Base-by-base conservation (phyloP, 2,113 vertebrate genomes). In the Triplophysa tibetana region DNA sequence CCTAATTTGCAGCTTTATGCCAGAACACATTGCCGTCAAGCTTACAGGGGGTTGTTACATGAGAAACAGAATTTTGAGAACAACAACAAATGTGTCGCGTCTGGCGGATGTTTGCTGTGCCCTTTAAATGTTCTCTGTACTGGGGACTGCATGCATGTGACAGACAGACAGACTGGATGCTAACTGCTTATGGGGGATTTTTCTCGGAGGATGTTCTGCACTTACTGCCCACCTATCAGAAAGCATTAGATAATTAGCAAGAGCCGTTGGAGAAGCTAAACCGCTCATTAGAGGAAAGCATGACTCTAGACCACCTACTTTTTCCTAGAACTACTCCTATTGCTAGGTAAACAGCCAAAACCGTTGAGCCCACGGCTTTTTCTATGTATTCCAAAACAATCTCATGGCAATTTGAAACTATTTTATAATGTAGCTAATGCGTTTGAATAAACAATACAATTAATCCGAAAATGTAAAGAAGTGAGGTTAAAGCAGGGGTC, bases 1-100 rank as follows among this genome's bases (percentile, higher is more conserved):
- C 52, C 75, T 88, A 84, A 88, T 90, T 87, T 88, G 77, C 74
- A 80, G 82, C 70, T 86, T 88, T 83, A 86, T 48, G 78, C 82
- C 81, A 78, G 79, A 82, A 64, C 63, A 74, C 75, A 82, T 87
- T 86, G 69, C 58, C 78, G 69, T 86, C 83, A 85, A 85, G 83
- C 41, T 62, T 50, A 68, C 52, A 65, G 54, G 80, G 33, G 73
- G 78, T 79, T 66, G 66, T 77, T 38, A 86, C 74, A 83, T 81
- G 67, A 88, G 63, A 84, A 65, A 70, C 75, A 63, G 50, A 70
- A 74, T 45, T 43, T 26, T 19, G 48, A 65, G 69, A 74, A 78
- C 77, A 43, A 23, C 70, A 60, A 81, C 61, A 52, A 81, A 70
- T 38, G 52, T 24, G 41, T 63, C 12, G 48, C 52, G 43, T 65